Evolutionary conservation across 1,140 invertebrate species (phyloP), one percentile per base, ranked within the genome.

Genomic region (Drosophila kikkawai): DNA sequence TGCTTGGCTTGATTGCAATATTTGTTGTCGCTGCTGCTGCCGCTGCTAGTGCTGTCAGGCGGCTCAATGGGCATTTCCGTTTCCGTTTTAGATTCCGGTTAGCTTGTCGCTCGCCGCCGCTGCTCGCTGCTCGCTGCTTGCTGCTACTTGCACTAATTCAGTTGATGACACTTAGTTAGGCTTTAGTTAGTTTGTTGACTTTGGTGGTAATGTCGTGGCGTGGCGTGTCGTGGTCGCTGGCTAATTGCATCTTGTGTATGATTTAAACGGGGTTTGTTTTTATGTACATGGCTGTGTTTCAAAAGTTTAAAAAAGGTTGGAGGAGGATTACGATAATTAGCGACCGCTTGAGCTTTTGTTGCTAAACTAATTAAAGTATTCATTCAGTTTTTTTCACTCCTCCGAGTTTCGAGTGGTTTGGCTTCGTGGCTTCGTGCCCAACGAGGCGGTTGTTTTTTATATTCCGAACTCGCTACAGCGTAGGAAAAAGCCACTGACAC

Each of bases 21-120:
- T 61, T 65, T 61, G 42, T 32, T 69, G 57, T 22, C 44, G 44
- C 42, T 56, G 61, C 55, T 61, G 59, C 64, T 37, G 63, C 50
- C 67, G 51, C 47, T 15, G n/a, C 39, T 48, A 48, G n/a, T 44
- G 60, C 58, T 75, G 51, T 79, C 67, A 71, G 76, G 26, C 75
- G 61, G 64, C 68, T 73, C 80, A 66, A 80, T 82, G 65, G 79
- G 81, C 85, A 88, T 88, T 85, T 90, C 85, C 85, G 81, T 80
- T 90, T 71, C 74, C 67, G 75, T 64, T 84, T 61, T n/a, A 0
- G 13, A 13, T 39, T 56, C 53, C 53, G 53, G 4, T 39, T 51
- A 53, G 26, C 19, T 41, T 39, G 53, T 50, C 37, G 44, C 29
- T 50, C 13, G 39, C 12, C 22, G 19, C 51, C 45, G 57, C 59